Conservation (phyloP, 2,113 vertebrate species). For the Turnix velox region DNA sequence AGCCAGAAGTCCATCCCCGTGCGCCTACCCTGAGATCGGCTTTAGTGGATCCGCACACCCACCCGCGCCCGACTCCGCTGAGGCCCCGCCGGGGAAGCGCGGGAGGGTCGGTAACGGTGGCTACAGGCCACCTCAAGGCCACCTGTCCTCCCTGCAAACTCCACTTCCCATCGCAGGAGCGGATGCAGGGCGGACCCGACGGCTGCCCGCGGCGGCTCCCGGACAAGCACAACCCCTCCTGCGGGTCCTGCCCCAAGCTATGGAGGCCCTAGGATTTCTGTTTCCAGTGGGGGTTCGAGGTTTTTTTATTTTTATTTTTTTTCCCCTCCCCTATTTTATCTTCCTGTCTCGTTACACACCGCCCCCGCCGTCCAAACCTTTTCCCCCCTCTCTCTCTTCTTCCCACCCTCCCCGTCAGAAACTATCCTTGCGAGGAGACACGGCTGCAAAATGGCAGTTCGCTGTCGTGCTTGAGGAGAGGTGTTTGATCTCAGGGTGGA, state of each 20-base stretch:
- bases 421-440: background rate
- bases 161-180: background rate
- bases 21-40: background rate
- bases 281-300: background rate
- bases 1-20: too few species aligned
- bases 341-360: background rate
- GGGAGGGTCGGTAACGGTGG: too few species aligned
- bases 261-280: background rate
- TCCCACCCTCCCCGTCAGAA: background rate
- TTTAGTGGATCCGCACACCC: background rate
- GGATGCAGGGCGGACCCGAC: background rate
- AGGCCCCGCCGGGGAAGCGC: too few species aligned
- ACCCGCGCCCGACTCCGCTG: background rate
- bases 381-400: background rate
- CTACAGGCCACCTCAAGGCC: background rate
- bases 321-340: background rate
- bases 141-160: background rate
- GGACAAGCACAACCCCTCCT: too few species aligned
- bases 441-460: slow-evolving; percentile 7
- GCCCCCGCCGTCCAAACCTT: background rate
- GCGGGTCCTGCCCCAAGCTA: background rate
- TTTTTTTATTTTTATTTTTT: background rate
- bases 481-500: background rate
- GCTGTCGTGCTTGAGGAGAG: background rate
- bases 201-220: background rate